Base-by-base conservation (phyloP, 2,888 invertebrate species). In the Rhorus exstirpatorius region DNA sequence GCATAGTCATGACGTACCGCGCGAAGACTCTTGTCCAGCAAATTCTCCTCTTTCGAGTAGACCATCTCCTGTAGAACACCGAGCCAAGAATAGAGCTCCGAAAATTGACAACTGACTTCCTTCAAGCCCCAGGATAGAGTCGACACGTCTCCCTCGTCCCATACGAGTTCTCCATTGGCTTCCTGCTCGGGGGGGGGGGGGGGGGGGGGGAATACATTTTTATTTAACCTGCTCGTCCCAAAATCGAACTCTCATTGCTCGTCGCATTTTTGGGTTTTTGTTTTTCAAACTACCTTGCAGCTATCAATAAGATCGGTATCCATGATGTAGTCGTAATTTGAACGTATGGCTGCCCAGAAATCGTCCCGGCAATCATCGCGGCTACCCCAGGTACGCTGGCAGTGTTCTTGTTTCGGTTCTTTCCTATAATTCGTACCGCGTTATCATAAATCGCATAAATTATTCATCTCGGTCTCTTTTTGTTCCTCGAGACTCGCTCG, bases 321-420 rank as follows among this genome's bases (percentile, higher is more conserved):
- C 98, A 98, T 98, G 91, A 98, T 97, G 93, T 97, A 98, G 93
- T 98, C 97, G 93, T 98, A 98, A 93, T 97, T 97, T 76, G 97
- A 96, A 93, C 97, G 97, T 89, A 98, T 95, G 81, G 97, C 96
- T 86, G 97, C 97, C 98, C 98, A 98, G 88, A 98, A 97, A 92
- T 98, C 98, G 93, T 98, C 98, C 93, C 96, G 96, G 87, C 95
- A 95, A 85, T 96, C 95, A 92, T 97, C 96, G 63, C 96, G 94
- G 17, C 95, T 96, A 85, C 96, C 96, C 97, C 97, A 97, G 79
- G 96, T 96, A 82, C 96, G 95, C 71, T 97, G 95, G 95, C 95
- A 96, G 31, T 95, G 94, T 90, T 96, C 96, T 85, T 95, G 94
- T 90, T 96, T 95, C 85, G 95, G 94, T 93, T 96, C 95, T 92